These are phyloP conservation scores for Chunga burmeisteri DNA, from an alignment of 2,113 vertebrate species.

Conservation along the genomic window DNA sequence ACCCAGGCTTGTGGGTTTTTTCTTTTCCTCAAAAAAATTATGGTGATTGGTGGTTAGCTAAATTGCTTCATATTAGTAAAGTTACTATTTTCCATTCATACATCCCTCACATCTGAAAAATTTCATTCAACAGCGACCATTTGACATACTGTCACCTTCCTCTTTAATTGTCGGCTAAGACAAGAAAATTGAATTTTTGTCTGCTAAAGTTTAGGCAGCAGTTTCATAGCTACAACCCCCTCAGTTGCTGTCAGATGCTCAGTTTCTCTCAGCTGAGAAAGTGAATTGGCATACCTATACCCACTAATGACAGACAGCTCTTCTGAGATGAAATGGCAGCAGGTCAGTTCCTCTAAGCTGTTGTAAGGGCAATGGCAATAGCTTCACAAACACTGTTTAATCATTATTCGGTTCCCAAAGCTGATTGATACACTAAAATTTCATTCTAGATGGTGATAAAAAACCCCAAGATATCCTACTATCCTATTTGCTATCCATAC, in stretches of 20 bases:
- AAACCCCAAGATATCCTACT: neutral
- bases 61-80: neutral
- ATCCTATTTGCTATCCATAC: neutral
- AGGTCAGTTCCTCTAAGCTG: constrained; percentile 11
- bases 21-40: neutral
- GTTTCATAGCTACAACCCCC: neutral
- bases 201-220: neutral
- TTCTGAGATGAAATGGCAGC: neutral
- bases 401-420: constrained; percentile 12
- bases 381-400: constrained; percentile 8
- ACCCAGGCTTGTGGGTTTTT: neutral
- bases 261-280: neutral
- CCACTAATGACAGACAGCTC: neutral
- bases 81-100: neutral
- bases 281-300: neutral
- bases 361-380: neutral
- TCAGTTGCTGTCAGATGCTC: neutral
- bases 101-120: neutral
- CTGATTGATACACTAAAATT: constrained; percentile 19
- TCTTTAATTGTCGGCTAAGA: neutral
- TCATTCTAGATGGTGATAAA: neutral
- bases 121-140: neutral
- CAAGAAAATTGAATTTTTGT: neutral
- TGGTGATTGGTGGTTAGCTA: neutral
- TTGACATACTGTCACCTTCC: neutral